Evolutionary conservation across 2,888 invertebrate genomes (phyloP).

Genomic region (Gibbula magus): DNA sequence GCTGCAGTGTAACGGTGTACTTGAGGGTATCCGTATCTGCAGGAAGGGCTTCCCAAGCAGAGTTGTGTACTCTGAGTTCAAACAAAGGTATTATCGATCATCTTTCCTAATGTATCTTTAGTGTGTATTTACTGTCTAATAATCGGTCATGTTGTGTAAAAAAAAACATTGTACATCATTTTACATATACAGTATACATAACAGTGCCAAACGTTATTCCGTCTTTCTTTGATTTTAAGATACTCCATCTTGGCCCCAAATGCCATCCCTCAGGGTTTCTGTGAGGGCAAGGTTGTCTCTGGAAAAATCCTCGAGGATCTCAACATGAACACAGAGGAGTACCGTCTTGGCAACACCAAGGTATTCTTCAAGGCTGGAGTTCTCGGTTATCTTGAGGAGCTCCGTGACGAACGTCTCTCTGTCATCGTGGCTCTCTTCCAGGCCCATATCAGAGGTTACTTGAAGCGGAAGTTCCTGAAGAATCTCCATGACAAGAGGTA

Average conservation of each 20-base stretch:
- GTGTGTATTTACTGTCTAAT: background rate
- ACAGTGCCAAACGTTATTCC: background rate
- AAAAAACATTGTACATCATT: background rate
- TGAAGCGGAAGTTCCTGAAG: conserved; percentile 87
- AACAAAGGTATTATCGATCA: conserved; percentile 91
- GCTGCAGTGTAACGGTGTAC: conserved; percentile 99
- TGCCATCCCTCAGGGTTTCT: conserved; percentile 78
- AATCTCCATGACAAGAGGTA: conserved; percentile 97
- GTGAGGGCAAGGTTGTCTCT: conserved; percentile 82
- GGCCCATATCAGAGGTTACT: conserved; percentile 94
- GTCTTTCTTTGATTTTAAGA: conserved; percentile 46
- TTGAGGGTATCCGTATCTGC: conserved; percentile 99
- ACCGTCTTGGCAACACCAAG: conserved; percentile 99
- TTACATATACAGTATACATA: background rate
- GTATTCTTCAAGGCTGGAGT: conserved; percentile 99
- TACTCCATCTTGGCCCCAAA: conserved; percentile 99
- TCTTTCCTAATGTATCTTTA: background rate
- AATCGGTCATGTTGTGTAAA: too few species aligned
- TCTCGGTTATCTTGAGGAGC: conserved; percentile 99
- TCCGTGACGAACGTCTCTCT: conserved; percentile 97
- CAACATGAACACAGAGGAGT: conserved; percentile 93
- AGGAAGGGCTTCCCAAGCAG: conserved; percentile 99
- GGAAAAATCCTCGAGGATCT: conserved; percentile 77
- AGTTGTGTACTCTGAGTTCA: conserved; percentile 99
- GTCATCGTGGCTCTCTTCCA: conserved; percentile 95